Base-by-base conservation (phyloP, 1,140 invertebrate genomes). In the Melitaea cinxia region DNA sequence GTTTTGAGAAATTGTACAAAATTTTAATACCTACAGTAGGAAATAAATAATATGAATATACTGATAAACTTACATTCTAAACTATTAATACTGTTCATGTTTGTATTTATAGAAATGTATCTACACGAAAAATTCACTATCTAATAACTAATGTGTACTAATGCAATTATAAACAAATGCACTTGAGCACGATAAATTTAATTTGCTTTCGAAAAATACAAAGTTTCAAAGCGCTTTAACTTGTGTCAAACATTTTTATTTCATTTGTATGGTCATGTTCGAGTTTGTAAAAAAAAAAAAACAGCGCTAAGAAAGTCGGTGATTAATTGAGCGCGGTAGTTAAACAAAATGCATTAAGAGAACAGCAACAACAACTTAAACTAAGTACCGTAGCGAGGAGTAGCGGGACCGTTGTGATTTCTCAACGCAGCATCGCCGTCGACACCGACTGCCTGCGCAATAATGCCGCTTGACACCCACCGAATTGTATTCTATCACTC, bases 321-420 rank as follows among this genome's bases (percentile, higher is more conserved):
- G 83, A 89, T 87, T 86, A 84, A 89, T 86, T 80, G 84, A 77
- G 75, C 78, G 71, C 56, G 57, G 71, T 74, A 70, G 73, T 77
- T 81, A 83, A 80, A 80, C 77, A 80, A 84, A 83, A 80, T 76
- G 73, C 82, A 88, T 90, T 82, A 88, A 80, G 76, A 82, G 70
- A 77, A 79, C 75, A 80, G 78, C 80, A 84, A 77, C 67, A 69
- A 71, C 71, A 73, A 77, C 71, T 78, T 60, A 75, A 71, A 76
- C 73, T 79, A 83, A 88, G 83, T 88, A 88, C 88, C 85, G 85
- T 88, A 88, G 78, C 79, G 67, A 66, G 76, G 78, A 69, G 72
- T 84, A 88, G 83, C 85, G 88, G 85, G 79, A 85, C 77, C 63
- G 74, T 56, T 68, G 77, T 73, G 73, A 86, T 80, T 86, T 85